Evolutionary conservation across 2,113 vertebrate species (phyloP).

Genomic region (Oncorhynchus kisutch): DNA sequence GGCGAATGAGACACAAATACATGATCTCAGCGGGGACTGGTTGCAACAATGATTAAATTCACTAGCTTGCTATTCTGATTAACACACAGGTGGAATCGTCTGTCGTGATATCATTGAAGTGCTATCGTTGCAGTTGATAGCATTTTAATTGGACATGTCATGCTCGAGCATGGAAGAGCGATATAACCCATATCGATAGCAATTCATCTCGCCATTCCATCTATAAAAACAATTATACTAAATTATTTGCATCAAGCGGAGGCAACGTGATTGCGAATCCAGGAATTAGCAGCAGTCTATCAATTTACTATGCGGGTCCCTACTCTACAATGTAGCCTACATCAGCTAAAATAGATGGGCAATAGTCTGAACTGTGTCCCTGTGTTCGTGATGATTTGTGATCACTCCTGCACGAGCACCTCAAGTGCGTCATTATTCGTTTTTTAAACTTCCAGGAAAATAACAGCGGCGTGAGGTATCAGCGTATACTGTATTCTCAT

Average conservation of each 20-base stretch:
- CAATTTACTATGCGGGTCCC: not conserved
- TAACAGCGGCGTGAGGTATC: conserved; percentile 15
- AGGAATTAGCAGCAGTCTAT: conserved; percentile 40
- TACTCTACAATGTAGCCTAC: not conserved
- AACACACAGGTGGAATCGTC: conserved; percentile 59
- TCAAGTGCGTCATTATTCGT: conserved; percentile 32
- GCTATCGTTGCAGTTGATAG: not conserved
- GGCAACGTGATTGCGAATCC: conserved; percentile 36
- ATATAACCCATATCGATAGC: conserved; percentile 53
- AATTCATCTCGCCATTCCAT: conserved; percentile 60
- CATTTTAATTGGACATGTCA: conserved; percentile 2
- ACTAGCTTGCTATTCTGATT: not conserved
- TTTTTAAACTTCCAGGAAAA: not conserved
- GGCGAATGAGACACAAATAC: conserved; percentile 20
- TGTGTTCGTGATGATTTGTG: conserved; percentile 3
- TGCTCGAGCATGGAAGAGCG: not conserved
- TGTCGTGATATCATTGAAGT: conserved; percentile 10
- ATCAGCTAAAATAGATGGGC: conserved; percentile 9
- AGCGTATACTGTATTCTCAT: conserved; percentile 29
- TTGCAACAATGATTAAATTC: not conserved
- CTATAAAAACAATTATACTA: conserved; percentile 36
- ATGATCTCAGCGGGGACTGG: conserved; percentile 1
- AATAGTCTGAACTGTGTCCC: no score
- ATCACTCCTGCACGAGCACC: conserved; percentile 52
- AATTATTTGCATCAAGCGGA: conserved; percentile 16